Evolutionary conservation across 2,888 invertebrate species (phyloP).

Genomic region (Drosophila koepferae): DNA sequence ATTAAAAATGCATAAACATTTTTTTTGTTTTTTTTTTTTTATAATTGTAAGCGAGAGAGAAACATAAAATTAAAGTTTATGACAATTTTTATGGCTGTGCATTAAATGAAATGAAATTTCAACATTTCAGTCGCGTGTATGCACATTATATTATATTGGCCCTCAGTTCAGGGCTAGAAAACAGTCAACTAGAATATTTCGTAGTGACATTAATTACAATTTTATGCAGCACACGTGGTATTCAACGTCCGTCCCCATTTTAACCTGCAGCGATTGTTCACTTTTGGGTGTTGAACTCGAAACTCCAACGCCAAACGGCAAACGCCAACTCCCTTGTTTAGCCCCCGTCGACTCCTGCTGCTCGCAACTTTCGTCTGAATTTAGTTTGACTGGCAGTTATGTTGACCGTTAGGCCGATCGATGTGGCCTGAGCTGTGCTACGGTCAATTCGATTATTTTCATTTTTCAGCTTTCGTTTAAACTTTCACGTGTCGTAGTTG

Average conservation of each 20-base stretch:
- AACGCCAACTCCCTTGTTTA: not conserved
- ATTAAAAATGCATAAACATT: conserved; percentile 52
- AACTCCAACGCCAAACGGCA: not conserved
- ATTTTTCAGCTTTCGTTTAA: conserved; percentile 81
- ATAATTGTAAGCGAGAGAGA: conserved; percentile 34
- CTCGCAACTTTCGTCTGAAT: not conserved
- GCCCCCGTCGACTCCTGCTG: not conserved
- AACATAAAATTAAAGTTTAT: conserved; percentile 55
- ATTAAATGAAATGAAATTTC: conserved; percentile 33
- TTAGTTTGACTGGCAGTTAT: conserved; percentile 46
- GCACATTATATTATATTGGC: conserved; percentile 7
- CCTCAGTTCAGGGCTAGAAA: conserved; percentile 27
- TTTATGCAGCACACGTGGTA: conserved; percentile 68
- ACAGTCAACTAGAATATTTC: conserved; percentile 55
- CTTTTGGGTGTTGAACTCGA: conserved; percentile 13
- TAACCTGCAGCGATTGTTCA: conserved; percentile 36
- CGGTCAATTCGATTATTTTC: conserved; percentile 80
- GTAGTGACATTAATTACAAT: conserved; percentile 78
- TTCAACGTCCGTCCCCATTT: conserved; percentile 43
- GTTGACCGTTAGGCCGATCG: conserved; percentile 55
- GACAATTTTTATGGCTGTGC: conserved; percentile 48
- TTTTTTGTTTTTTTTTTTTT: not conserved
- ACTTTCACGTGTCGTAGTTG: conserved; percentile 75
- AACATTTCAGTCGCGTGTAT: conserved; percentile 35
- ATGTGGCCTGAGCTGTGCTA: conserved; percentile 43